Evolutionary conservation across 2,113 vertebrate genomes (phyloP), one percentile per base, ranked within the genome.

Genomic region (Pluvianellus socialis): DNA sequence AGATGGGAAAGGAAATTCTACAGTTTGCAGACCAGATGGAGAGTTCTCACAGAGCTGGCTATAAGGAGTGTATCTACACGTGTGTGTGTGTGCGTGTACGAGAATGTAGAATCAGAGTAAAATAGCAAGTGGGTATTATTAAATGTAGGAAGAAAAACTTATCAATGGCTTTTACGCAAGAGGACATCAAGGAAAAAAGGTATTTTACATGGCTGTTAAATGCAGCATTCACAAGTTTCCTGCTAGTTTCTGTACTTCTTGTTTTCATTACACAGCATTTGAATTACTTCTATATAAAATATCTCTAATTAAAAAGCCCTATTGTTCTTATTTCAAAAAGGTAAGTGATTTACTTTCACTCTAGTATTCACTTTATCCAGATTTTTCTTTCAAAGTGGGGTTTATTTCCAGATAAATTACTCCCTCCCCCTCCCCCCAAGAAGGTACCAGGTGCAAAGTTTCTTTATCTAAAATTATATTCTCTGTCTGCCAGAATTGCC

Each of bases 1-100:
- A 96, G 96, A 98, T 97, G 97, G 97, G 97, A 97, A 97, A 98
- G 98, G 98, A 98, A 98, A 98, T 94, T 95, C 97, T 97, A 96
- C 96, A 90, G 95, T 97, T 97, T 97, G 94, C 97, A 97, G 97
- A 94, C 97, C 96, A 97, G 97, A 98, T 97, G 97, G 97, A 92
- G 96, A 89, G 86, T 97, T 98, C 97, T 97, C 97, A 98, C 96
- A 97, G 98, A 62, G 30, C 96, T 92, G 96, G 45, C 95, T 96
- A 19, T 44, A 92, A 94, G 90, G 58, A 94, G 92, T 88, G 71
- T 76, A 73, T 76, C 74, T 86, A 95, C 85, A 90, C 30, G 12
- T 81, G 92, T 77, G 81, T 72, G 35, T 83, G 28, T 35, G 26
- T 38, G 62, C 80, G 76, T 91, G 88, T 79, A 95, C 87, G 61